These are phyloP conservation scores for Carterocephalus palaemon DNA, from an alignment of 2,888 invertebrate species.

Conservation along the genomic window DNA sequence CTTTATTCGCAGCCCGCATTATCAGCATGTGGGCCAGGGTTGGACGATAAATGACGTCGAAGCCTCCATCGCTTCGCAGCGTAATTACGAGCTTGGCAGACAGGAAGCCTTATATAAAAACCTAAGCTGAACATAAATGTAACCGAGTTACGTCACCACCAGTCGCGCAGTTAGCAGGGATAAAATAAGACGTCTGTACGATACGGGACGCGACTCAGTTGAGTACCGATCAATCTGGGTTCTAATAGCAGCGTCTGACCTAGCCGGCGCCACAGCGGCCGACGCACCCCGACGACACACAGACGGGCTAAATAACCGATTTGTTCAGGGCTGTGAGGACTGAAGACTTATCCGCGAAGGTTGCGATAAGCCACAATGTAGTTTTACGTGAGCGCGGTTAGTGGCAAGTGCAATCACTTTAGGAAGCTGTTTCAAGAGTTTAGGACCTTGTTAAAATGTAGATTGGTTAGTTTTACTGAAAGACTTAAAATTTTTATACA, in stretches of 20 bases:
- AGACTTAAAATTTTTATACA: no score
- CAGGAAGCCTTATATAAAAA: slow-evolving; percentile 55
- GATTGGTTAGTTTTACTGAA: no score
- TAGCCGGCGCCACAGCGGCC: slow-evolving; percentile 65
- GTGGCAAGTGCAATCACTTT: slow-evolving; percentile 11
- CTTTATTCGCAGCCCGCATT: slow-evolving; percentile 34
- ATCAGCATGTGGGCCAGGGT: slow-evolving; percentile 30
- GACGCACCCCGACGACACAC: slow-evolving; percentile 48
- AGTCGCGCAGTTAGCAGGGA: slow-evolving; percentile 34
- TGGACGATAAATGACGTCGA: slow-evolving; percentile 22
- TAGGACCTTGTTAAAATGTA: slow-evolving; percentile 8
- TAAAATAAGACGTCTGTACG: slow-evolving; percentile 45
- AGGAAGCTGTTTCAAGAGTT: slow-evolving; percentile 18
- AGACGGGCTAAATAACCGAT: slow-evolving; percentile 37
- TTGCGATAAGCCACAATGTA: slow-evolving; percentile 22
- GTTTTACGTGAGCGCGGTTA: slow-evolving; percentile 12
- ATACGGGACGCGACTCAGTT: slow-evolving; percentile 51
- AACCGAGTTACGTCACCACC: slow-evolving; percentile 35
- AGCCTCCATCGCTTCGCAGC: slow-evolving; percentile 31
- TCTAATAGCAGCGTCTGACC: slow-evolving; percentile 67
- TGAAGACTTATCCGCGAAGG: slow-evolving; percentile 18
- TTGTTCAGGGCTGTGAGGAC: slow-evolving; percentile 25
- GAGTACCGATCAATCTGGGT: slow-evolving; percentile 69
- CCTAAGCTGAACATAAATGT: slow-evolving; percentile 42
- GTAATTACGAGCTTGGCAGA: slow-evolving; percentile 44